Evolutionary conservation across 2,113 vertebrate species (phyloP).

Genomic region (Eidolon helvum): DNA sequence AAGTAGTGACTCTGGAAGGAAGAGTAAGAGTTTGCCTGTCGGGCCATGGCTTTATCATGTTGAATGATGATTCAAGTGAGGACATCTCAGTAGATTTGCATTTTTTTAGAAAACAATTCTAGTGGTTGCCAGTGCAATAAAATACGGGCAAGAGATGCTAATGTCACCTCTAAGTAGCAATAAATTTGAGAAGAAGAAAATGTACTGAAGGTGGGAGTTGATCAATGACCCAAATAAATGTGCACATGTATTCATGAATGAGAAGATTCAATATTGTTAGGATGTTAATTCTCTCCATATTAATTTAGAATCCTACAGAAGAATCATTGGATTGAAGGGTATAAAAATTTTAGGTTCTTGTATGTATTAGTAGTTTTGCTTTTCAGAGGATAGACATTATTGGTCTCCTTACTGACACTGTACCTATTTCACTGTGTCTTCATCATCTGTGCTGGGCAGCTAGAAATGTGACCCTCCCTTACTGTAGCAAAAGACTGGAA

Average conservation of each 20-base stretch:
- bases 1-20: not conserved
- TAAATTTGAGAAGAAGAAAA: constrained; percentile 35
- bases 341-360: constrained; percentile 40
- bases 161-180: not conserved
- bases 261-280: not conserved
- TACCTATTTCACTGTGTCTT: not conserved
- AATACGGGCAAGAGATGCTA: not conserved
- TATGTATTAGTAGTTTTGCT: not conserved
- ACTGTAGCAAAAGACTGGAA: not conserved
- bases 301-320: constrained; percentile 40
- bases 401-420: not conserved
- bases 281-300: not conserved
- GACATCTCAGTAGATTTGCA: not conserved
- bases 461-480: not conserved
- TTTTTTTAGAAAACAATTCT: constrained; percentile 24
- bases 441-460: not conserved
- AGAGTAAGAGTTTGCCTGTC: not conserved
- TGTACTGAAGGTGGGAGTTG: not conserved
- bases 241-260: not conserved
- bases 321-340: not conserved
- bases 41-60: not conserved
- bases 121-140: not conserved
- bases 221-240: not conserved
- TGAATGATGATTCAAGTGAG: not conserved
- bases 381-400: constrained; percentile 32